Conservation (phyloP, 1,140 invertebrate genomes). For the Aphaenogaster rudis region DNA sequence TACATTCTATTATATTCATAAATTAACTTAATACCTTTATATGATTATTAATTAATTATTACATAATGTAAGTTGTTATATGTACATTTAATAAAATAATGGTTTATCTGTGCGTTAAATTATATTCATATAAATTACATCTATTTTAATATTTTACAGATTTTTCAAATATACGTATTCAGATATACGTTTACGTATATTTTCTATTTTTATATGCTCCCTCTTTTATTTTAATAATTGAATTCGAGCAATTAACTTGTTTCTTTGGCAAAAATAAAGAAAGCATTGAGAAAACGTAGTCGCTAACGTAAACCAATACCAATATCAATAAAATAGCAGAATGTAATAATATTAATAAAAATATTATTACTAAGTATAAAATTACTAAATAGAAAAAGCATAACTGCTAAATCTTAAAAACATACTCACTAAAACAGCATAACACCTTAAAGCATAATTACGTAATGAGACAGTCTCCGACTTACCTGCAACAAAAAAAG, state of each 20-base stretch:
- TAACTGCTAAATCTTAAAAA: background rate
- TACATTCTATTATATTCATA: background rate
- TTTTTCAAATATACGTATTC: background rate
- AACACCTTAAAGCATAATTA: background rate
- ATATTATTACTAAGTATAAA: background rate
- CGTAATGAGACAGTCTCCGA: background rate
- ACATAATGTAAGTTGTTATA: background rate
- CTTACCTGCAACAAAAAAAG: slow-evolving; percentile 39
- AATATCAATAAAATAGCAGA: background rate
- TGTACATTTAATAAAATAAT: background rate
- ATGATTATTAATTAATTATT: background rate
- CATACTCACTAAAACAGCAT: background rate
- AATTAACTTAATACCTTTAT: background rate
- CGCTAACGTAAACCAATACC: background rate
- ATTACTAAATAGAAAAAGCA: background rate
- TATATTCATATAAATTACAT: background rate
- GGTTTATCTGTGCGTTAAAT: background rate
- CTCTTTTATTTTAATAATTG: background rate
- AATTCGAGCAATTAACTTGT: background rate
- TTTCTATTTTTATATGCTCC: background rate
- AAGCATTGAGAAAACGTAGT: background rate
- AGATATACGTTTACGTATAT: too few relatives aligned
- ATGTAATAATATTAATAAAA: background rate
- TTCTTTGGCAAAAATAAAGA: background rate
- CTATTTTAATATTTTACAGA: background rate